phyloP scores from a whole-genome alignment of 2,888 invertebrate species.

The Tetragnatha montana region DNA sequence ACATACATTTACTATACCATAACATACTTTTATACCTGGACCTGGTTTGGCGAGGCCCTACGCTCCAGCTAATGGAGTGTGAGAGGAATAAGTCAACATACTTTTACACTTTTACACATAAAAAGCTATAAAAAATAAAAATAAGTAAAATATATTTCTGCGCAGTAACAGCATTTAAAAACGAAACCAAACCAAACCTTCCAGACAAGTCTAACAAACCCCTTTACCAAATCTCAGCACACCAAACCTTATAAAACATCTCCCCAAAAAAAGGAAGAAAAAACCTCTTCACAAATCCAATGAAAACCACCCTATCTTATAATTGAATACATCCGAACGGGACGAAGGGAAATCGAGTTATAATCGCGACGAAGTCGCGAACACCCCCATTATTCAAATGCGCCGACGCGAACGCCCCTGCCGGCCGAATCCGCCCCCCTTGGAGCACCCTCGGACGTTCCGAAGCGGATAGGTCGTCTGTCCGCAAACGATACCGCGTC shows the following conservation, averaged over 20 bases:
- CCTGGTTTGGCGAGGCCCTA: no score
- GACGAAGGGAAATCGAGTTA: slow-evolving; percentile 53
- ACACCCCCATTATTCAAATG: slow-evolving; percentile 67
- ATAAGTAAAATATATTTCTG: no score
- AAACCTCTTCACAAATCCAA: slow-evolving; percentile 20
- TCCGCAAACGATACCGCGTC: slow-evolving; percentile 32
- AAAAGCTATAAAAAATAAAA: not conserved
- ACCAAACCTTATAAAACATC: not conserved
- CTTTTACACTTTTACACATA: no score
- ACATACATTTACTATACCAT: no score
- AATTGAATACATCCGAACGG: slow-evolving; percentile 41
- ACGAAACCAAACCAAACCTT: not conserved
- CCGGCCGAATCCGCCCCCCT: slow-evolving; percentile 39
- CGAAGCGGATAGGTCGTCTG: slow-evolving; percentile 51
- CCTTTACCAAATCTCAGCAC: not conserved
- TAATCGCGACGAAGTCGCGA: slow-evolving; percentile 38
- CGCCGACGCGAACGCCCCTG: slow-evolving; percentile 60
- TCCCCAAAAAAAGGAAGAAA: slow-evolving; percentile 26
- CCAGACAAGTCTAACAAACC: not conserved
- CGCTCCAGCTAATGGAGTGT: no score
- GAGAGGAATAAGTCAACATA: no score
- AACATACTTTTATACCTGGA: no score
- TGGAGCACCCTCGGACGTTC: slow-evolving; percentile 18
- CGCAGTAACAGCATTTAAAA: no score
- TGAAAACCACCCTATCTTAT: slow-evolving; percentile 45